Percentiles rank a stretch among this genome's conserved stretches.
These are phyloP conservation scores for Tortricodes alternella DNA, from an alignment of 2,888 invertebrate species.

Conservation along the genomic window DNA sequence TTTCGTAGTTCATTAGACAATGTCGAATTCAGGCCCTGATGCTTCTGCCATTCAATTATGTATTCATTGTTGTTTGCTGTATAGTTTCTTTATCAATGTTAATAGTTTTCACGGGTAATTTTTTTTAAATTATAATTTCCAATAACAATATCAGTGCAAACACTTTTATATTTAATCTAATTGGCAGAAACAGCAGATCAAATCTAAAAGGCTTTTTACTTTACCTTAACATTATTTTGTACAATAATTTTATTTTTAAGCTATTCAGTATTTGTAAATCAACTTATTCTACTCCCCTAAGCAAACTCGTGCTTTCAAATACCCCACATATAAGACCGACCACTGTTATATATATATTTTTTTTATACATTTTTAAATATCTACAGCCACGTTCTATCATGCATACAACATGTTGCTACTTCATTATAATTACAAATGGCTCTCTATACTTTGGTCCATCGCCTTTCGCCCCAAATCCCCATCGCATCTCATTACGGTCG, in stretches of 20 bases:
- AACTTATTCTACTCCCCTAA: constrained; percentile 22
- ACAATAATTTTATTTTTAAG: constrained; percentile 37
- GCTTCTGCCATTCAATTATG: no score
- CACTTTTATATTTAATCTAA: no score
- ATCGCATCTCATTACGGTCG: no score
- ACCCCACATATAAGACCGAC: not conserved
- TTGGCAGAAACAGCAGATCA: not conserved
- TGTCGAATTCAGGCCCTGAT: no score
- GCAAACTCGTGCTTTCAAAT: not conserved
- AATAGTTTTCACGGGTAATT: no score
- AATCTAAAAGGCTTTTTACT: not conserved
- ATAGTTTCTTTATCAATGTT: no score
- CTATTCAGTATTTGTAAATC: not conserved
- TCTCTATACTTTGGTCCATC: not conserved
- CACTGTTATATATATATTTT: not conserved
- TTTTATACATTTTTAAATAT: constrained; percentile 1
- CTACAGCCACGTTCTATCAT: constrained; percentile 2
- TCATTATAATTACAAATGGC: not conserved
- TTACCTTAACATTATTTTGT: constrained; percentile 38
- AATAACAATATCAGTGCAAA: no score
- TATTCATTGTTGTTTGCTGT: no score
- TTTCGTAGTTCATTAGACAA: no score
- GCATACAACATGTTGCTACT: not conserved
- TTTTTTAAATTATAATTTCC: no score
- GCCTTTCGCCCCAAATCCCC: not conserved